These are phyloP conservation scores for Blastobasis lacticolella DNA, from an alignment of 2,888 invertebrate species.

Conservation along the genomic window DNA sequence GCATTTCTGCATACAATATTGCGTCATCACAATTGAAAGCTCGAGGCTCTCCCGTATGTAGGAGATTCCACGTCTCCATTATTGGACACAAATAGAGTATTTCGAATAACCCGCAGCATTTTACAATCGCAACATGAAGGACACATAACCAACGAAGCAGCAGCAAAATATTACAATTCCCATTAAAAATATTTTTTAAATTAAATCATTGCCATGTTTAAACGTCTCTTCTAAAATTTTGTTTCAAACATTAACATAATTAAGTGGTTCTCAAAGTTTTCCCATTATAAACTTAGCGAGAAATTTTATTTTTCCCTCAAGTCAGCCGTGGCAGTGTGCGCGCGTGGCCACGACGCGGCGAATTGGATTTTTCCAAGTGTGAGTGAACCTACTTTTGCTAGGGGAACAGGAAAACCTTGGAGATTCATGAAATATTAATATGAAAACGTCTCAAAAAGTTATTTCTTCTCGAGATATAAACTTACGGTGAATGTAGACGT, in stretches of 20 bases:
- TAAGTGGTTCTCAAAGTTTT: slow-evolving; percentile 76
- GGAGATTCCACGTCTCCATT: too few relatives aligned
- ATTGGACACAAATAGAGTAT: too few relatives aligned
- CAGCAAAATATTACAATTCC: slow-evolving; percentile 7
- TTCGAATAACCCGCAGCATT: too few relatives aligned
- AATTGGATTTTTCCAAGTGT: slow-evolving; percentile 71
- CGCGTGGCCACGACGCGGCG: slow-evolving; percentile 59
- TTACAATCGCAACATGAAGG: too few relatives aligned
- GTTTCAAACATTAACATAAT: slow-evolving; percentile 75
- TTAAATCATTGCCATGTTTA: slow-evolving; percentile 66
- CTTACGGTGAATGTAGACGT: slow-evolving; percentile 5
- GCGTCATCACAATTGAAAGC: too few relatives aligned
- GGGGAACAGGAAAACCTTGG: slow-evolving; percentile 66
- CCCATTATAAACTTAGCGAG: slow-evolving; percentile 75
- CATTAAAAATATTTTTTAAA: slow-evolving; percentile 38
- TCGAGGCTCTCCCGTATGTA: too few relatives aligned
- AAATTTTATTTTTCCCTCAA: slow-evolving; percentile 76
- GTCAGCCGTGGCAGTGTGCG: slow-evolving; percentile 66
- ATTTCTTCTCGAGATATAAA: slow-evolving; percentile 37
- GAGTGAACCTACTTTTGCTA: slow-evolving; percentile 71
- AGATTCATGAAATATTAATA: slow-evolving; percentile 68
- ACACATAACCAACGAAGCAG: too few relatives aligned
- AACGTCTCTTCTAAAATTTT: slow-evolving; percentile 72
- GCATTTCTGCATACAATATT: too few relatives aligned
- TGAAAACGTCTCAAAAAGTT: slow-evolving; percentile 49